Percentiles rank a stretch among this genome's conserved stretches.
These are phyloP conservation scores for Matsumyia berberina DNA, from an alignment of 2,888 invertebrate species.

Conservation along the genomic window DNA sequence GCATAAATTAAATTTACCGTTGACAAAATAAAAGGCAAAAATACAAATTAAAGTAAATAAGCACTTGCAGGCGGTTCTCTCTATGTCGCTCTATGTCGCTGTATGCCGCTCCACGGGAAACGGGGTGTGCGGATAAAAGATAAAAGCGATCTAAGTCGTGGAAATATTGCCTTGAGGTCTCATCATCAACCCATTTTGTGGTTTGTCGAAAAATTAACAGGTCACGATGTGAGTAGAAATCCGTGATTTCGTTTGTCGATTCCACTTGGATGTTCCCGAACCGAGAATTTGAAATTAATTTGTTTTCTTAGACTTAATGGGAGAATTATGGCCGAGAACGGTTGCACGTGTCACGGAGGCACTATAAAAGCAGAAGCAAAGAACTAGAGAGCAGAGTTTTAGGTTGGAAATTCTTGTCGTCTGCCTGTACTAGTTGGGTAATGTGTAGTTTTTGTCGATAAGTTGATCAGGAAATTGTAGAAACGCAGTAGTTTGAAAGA, in stretches of 20 bases:
- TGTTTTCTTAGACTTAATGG: conserved; percentile 44
- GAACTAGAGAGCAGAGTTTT: not conserved
- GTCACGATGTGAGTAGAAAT: conserved; percentile 56
- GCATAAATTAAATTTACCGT: conserved; percentile 57
- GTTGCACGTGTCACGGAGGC: conserved; percentile 19
- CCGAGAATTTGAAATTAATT: conserved; percentile 41
- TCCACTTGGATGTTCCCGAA: conserved; percentile 34
- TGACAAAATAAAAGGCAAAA: conserved; percentile 29
- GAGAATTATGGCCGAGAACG: conserved; percentile 5
- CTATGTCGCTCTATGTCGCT: not conserved
- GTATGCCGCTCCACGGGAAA: not conserved
- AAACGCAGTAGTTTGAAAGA: too few relatives aligned
- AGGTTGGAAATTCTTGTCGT: not conserved
- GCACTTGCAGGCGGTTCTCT: conserved; percentile 13
- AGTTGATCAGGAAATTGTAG: too few relatives aligned
- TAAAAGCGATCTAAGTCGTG: conserved; percentile 12
- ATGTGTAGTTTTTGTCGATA: too few relatives aligned
- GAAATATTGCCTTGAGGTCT: conserved; percentile 13
- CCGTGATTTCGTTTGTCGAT: conserved; percentile 44
- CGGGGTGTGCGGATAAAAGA: not conserved
- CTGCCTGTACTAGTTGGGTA: too few relatives aligned
- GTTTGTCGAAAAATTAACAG: conserved; percentile 56
- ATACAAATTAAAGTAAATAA: conserved; percentile 24
- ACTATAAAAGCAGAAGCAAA: not conserved
- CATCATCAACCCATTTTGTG: conserved; percentile 36